A percentile compares a stretch with the other conserved stretches of the same genome.
Conservation (phyloP, 2,797 vertebrate species). For the Clarias fuscus region DNA sequence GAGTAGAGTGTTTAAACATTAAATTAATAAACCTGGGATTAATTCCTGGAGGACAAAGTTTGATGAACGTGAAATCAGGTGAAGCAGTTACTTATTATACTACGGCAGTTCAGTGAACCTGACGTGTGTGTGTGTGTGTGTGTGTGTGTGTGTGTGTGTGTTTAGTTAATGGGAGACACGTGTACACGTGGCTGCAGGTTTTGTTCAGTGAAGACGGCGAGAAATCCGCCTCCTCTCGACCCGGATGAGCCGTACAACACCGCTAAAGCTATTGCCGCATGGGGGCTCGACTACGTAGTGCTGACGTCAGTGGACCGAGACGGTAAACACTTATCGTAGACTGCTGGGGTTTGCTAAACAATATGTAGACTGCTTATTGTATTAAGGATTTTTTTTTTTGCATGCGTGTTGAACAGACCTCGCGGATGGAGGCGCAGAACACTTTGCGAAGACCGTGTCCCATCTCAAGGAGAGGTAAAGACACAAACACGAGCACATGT, state of each 20-base stretch:
- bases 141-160: too few species aligned
- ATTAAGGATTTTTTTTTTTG: background rate
- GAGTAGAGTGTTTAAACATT: too few species aligned
- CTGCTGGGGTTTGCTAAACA: too few species aligned
- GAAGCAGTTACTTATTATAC: background rate
- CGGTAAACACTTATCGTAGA: conserved; percentile 70
- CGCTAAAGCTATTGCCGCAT: conserved; percentile 87
- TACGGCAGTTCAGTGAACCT: background rate
- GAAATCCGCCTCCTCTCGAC: conserved; percentile 83
- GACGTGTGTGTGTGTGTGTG: conserved; percentile 5
- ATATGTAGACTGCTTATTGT: background rate
- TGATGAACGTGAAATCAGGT: background rate
- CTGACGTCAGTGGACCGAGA: conserved; percentile 96
- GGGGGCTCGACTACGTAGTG: conserved; percentile 96
- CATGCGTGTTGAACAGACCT: conserved; percentile 75
- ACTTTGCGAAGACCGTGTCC: conserved; percentile 89
- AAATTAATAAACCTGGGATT: background rate
- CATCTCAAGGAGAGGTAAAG: conserved; percentile 89
- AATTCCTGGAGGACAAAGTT: background rate
- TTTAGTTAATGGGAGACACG: conserved; percentile 94
- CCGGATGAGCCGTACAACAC: conserved; percentile 88
- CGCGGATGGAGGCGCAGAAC: conserved; percentile 88
- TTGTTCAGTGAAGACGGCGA: conserved; percentile 93
- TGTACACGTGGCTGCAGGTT: conserved; percentile 97
- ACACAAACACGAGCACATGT: background rate